Conservation (phyloP, 2,797 vertebrate genomes). For the Hylomyscus alleni region DNA sequence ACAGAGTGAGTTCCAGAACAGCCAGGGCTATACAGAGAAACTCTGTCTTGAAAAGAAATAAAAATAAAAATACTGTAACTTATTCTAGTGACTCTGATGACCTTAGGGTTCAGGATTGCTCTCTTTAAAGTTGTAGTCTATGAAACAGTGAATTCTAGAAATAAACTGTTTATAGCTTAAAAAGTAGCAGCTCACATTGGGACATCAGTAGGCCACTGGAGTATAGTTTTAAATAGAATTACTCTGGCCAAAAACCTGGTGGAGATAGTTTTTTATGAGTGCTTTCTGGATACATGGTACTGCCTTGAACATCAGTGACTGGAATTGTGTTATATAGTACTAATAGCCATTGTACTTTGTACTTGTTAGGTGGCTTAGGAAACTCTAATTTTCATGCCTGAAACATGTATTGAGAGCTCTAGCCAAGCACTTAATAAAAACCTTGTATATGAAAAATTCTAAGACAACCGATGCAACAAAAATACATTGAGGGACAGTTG, state of each 20-base stretch:
- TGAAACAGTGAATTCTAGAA: slow-evolving; percentile 58
- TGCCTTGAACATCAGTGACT: not conserved
- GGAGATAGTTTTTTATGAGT: slow-evolving; percentile 4
- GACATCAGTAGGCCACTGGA: not conserved
- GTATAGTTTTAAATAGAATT: slow-evolving; percentile 66
- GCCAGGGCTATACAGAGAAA: too few relatives aligned
- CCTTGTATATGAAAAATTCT: not conserved
- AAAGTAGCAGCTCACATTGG: slow-evolving; percentile 41
- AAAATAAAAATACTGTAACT: not conserved
- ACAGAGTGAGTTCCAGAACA: too few relatives aligned
- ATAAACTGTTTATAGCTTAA: slow-evolving; percentile 69
- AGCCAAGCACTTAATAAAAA: slow-evolving; percentile 1
- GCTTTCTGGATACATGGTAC: not conserved
- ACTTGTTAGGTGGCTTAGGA: not conserved
- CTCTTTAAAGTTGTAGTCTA: slow-evolving; percentile 73
- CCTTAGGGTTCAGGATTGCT: slow-evolving; percentile 66
- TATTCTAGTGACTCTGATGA: slow-evolving; percentile 45
- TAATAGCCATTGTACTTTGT: not conserved
- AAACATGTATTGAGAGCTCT: slow-evolving; percentile 23
- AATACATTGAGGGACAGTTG: slow-evolving; percentile 26
- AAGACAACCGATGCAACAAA: not conserved
- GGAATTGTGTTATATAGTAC: not conserved
- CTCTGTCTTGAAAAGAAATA: too few relatives aligned
- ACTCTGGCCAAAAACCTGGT: slow-evolving; percentile 44
- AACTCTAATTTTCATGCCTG: not conserved